Conservation (phyloP, 1,140 invertebrate genomes). For the Protaetia brevitarsis region DNA sequence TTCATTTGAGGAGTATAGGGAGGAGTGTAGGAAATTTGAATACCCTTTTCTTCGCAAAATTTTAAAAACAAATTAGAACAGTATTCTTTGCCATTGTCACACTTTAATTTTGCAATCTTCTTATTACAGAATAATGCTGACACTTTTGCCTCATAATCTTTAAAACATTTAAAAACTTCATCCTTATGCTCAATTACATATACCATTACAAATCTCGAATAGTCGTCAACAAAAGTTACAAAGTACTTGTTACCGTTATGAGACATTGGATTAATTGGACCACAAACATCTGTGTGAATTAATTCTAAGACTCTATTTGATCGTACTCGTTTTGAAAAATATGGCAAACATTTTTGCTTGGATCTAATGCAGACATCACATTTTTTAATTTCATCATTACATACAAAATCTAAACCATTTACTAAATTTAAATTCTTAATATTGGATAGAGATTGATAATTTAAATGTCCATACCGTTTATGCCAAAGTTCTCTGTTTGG, state of each 20-base stretch:
- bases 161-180: constrained; percentile 38
- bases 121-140: constrained; percentile 19
- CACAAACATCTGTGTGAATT: too few species aligned
- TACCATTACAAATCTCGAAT: constrained; percentile 39
- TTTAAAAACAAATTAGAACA: not conserved
- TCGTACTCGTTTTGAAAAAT: too few species aligned
- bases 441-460: too few species aligned
- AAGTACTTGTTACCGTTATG: constrained; percentile 39
- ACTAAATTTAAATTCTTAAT: too few species aligned
- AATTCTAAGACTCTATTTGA: too few species aligned
- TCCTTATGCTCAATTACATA: constrained; percentile 45
- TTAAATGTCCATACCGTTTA: too few species aligned
- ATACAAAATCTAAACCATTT: too few species aligned
- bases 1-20: constrained; percentile 53
- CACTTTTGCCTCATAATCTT: constrained; percentile 33
- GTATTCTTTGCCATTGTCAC: constrained; percentile 33
- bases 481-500: too few species aligned
- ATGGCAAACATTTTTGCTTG: too few species aligned
- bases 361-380: too few species aligned
- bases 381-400: too few species aligned
- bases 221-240: constrained; percentile 48
- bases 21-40: constrained; percentile 18
- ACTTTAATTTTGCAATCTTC: constrained; percentile 27
- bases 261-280: too few species aligned
- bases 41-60: constrained; percentile 1